Percentiles rank a stretch among this genome's conserved stretches.
Evolutionary conservation across 2,113 vertebrate genomes (phyloP).

Genomic region (Damaliscus lunatus): DNA sequence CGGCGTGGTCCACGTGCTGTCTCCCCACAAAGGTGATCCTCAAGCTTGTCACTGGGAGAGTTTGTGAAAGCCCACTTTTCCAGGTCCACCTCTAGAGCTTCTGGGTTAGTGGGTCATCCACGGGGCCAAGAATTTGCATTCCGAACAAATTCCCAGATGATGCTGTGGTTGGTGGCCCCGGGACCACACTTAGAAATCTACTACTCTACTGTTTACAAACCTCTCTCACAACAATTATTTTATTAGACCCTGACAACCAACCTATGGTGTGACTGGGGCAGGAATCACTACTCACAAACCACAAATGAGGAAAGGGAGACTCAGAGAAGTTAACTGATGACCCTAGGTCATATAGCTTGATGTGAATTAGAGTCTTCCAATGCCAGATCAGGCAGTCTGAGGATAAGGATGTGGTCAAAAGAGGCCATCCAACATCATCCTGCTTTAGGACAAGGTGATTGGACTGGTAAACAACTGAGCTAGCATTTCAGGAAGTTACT

Average conservation of each 20-base stretch:
- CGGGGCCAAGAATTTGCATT: not conserved
- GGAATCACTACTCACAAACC: not conserved
- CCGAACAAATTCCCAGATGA: not conserved
- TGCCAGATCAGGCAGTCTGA: not conserved
- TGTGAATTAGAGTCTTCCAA: not conserved
- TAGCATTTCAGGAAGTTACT: not conserved
- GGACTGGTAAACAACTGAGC: not conserved
- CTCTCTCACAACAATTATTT: not conserved
- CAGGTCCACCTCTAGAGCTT: not conserved
- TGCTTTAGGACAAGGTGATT: not conserved
- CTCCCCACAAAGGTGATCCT: not conserved
- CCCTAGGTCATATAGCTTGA: not conserved
- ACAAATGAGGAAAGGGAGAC: not conserved
- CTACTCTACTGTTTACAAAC: not conserved
- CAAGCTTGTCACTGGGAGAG: not conserved
- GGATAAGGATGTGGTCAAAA: not conserved
- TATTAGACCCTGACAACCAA: not conserved
- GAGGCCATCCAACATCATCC: not conserved
- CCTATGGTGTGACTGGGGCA: not conserved
- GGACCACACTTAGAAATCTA: not conserved
- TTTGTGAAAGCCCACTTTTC: not conserved
- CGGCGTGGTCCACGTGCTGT: accelerated
- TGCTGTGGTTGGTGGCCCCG: not conserved
- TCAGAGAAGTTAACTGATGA: not conserved
- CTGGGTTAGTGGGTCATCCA: not conserved